Base-by-base conservation (phyloP, 2,888 invertebrate species). In the Xestia c-nigrum region DNA sequence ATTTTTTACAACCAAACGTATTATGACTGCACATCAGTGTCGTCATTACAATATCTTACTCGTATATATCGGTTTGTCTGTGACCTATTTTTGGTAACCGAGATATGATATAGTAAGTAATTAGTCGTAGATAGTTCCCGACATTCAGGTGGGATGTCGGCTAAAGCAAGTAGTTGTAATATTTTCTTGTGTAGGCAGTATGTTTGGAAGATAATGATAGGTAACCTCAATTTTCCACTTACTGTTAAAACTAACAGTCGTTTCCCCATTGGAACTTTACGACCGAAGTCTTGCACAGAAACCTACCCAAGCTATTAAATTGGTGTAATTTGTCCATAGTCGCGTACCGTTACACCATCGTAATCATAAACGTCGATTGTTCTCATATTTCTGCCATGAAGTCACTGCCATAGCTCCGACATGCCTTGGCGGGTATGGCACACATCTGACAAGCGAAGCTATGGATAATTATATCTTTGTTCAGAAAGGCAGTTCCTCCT, bases 331-430 rank as follows among this genome's bases (percentile, higher is more conserved):
- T 72, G 78, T 81, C 71, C 73, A 24, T 19, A 21, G 69, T 21
- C 31, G 55, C 59, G 61, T 83, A 72, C 89, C 88, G 87, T 88
- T 88, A 88, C 21, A 55, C 46, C 21, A 21, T 74, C 72, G 81
- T 79, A 63, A 76, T 80, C 76, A 76, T 80, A 85, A 82, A 75
- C 72, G 74, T 75, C 70, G 83, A 88, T 85, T 87, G 86, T 83
- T 86, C 86, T 87, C 84, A 87, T 85, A 85, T 88, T 86, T 88
- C 85, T 85, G 72, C 78, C 68, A 82, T 80, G 78, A 74, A 76
- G 86, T 83, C 81, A 84, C 79, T 83, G 55, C 19, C 64, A 40
- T 50, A 59, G n/a, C 65, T 40, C 43, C n/a, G 24, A 47, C 38
- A 38, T 43, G 46, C 46, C 38, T 55, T 9, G 7, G 1, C 7